A percentile compares a stretch with the other conserved stretches of the same genome.
Evolutionary conservation across 92 coral and sea anemone species (phyloP).

Genomic region (Epizoanthus scotinus): DNA sequence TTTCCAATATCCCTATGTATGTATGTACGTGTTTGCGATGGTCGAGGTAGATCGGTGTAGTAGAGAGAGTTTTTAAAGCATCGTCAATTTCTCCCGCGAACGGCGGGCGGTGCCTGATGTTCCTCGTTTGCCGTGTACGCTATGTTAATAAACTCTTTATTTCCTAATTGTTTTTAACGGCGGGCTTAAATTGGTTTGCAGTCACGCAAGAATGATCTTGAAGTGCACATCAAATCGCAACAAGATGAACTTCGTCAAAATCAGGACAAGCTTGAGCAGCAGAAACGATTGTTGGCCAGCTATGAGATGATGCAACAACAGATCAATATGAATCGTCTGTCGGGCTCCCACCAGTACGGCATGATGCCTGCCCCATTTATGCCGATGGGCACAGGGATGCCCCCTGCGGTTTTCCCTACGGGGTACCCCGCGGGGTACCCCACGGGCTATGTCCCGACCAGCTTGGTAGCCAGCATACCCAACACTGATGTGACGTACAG

Average conservation of each 20-base stretch:
- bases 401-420: conserved; percentile 28
- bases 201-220: conserved; percentile 79
- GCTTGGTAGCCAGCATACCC: conserved; percentile 8
- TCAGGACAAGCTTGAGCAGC: conserved; percentile 69
- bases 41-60: neutral
- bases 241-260: conserved; percentile 78
- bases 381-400: conserved; percentile 61
- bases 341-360: conserved; percentile 40
- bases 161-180: neutral
- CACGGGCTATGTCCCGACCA: conserved; percentile 57
- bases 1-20: too few species aligned
- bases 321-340: conserved; percentile 47
- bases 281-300: conserved; percentile 52
- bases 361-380: conserved; percentile 39
- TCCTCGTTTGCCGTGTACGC: too few species aligned
- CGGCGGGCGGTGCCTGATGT: too few species aligned
- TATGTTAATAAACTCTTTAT: too few species aligned
- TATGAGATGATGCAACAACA: conserved; percentile 44
- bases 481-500: conserved; percentile 2
- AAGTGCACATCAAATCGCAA: conserved; percentile 87
- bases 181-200: conserved; percentile 28
- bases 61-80: too few species aligned
- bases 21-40: neutral
- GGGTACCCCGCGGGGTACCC: conserved; percentile 66
- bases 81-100: too few species aligned